Base-by-base conservation (phyloP, 2,888 invertebrate genomes). In the Aphrophora alni region DNA sequence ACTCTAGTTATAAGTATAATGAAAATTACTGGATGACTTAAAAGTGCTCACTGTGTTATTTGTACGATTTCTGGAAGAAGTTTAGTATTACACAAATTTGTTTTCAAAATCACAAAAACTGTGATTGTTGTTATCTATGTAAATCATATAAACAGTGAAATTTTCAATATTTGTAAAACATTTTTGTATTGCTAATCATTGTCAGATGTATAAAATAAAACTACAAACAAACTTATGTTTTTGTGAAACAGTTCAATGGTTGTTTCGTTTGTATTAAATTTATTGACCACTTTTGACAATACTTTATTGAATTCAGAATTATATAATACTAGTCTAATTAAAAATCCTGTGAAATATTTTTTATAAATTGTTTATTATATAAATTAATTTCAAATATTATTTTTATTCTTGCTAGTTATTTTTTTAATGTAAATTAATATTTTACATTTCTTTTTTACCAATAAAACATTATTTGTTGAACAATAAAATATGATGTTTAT, bases 401-500 rank as follows among this genome's bases (percentile, higher is more conserved):
- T 59, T 21, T 21, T 12, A 59, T 59, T 21, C 5, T 21, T 59
- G 21, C 21, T 59, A 21, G 5, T 59, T 59, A 59, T 59, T 3
- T 59, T 59, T 59, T n/a, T 44, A 14, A 10, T 44, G 44, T 44
- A 10, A 44, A 44, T 44, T 44, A 14, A 44, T 44, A 21, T 59
- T 59, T 59, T 59, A 59, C 59, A 59, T 59, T 59, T 44, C n/a
- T n/a, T 59, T 59, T 59, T 59, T 59, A 59, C n/a, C 21, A 59
- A 59, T 59, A 59, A 59, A 59, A 59, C 14, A 7, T n/a, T n/a
- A 59, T 59, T 59, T 59, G 59, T 59, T 59, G 21, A n/a, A 59
- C 21, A 59, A 59, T 59, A 59, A 59, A 33, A 3, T 33, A n/a
- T n/a, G n/a, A n/a, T 33, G 33, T 33, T 33, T 5, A 33, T 33